Evolutionary conservation across 2,797 vertebrate genomes (phyloP), one percentile per base, ranked within the genome.

Genomic region (Lerista edwardsae): DNA sequence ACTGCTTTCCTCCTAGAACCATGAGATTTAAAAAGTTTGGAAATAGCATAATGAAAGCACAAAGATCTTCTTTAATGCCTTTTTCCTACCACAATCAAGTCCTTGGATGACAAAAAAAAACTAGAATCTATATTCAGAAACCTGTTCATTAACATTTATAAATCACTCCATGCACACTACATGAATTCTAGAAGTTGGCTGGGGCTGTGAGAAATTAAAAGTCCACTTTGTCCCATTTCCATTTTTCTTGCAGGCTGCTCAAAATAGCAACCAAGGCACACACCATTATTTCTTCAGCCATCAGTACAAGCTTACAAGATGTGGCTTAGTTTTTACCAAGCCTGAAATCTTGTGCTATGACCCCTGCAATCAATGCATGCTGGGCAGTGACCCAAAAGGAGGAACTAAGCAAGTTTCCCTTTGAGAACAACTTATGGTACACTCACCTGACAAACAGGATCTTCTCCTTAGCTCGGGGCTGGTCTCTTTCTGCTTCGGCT

Each of bases 371-470:
- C 41, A 41, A 4, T 59, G 31, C 67, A 79, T 64, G n/a, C 25
- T 68, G 36, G 62, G 36, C 14, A 7, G 64, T 36, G 74, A 69
- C 21, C 14, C 19, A 29, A 3, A 34, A 14, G 7, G 29, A 27
- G 21, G 21, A 41, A 59, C 8, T 23, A 39, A 61, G 29, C 31
- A 74, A 47, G n/a, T 47, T n/a, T n/a, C 6, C 10, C 9, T 47
- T 47, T 11, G 10, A 47, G 9, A 11, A 2, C 10, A 11, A 47
- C 29, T 59, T 64, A 6, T 6, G 29, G 1, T 2, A 36, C 4
- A 47, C 91, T 89, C 61, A 98, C 98, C 98, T 97, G 95, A 98
- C 97, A 39, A 99, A 98, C 62, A 99, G 97, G 91, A 98, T 98
- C 93, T 98, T 98, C 90, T 97, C 97, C 95, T 98, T 98, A 69